A percentile compares a stretch with the other conserved stretches of the same genome.
Conservation (phyloP, 2,113 vertebrate genomes). For the Onychostoma macrolepis region DNA sequence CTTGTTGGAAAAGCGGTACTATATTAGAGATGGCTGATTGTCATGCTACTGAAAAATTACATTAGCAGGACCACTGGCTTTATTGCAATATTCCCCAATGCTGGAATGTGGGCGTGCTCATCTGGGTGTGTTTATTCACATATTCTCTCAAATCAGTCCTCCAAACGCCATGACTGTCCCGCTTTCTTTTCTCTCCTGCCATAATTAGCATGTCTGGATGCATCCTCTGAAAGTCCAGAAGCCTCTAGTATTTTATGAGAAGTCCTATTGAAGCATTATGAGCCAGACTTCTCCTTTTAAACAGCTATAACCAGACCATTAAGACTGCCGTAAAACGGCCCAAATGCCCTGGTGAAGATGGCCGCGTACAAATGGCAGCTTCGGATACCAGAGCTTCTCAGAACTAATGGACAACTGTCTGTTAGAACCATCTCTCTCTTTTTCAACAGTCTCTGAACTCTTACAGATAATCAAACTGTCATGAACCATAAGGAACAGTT, state of each 20-base stretch:
- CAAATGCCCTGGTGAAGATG: not conserved
- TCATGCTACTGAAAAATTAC: not conserved
- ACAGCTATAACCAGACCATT: constrained; percentile 55
- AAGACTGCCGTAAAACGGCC: constrained; percentile 36
- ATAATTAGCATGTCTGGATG: constrained; percentile 64
- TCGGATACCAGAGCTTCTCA: not conserved
- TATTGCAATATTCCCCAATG: not conserved
- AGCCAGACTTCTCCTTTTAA: constrained; percentile 56
- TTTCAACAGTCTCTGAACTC: not conserved
- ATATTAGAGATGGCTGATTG: not conserved
- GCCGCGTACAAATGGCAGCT: not conserved
- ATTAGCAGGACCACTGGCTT: not conserved
- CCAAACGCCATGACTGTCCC: not conserved
- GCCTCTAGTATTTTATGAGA: constrained; percentile 47
- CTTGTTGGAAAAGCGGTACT: not conserved
- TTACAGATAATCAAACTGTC: not conserved
- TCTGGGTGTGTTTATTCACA: constrained; percentile 6
- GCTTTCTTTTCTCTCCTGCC: not conserved
- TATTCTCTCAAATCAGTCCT: constrained; percentile 21
- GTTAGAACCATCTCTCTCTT: not conserved
- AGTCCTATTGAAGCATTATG: constrained; percentile 59
- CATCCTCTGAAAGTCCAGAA: constrained; percentile 51
- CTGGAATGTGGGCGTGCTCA: not conserved
- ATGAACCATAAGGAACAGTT: not conserved
- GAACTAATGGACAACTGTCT: constrained; percentile 27